Percentiles rank a stretch among this genome's conserved stretches.
phyloP scores from a whole-genome alignment of 2,888 invertebrate genomes.

The Pristionchus mayeri region DNA sequence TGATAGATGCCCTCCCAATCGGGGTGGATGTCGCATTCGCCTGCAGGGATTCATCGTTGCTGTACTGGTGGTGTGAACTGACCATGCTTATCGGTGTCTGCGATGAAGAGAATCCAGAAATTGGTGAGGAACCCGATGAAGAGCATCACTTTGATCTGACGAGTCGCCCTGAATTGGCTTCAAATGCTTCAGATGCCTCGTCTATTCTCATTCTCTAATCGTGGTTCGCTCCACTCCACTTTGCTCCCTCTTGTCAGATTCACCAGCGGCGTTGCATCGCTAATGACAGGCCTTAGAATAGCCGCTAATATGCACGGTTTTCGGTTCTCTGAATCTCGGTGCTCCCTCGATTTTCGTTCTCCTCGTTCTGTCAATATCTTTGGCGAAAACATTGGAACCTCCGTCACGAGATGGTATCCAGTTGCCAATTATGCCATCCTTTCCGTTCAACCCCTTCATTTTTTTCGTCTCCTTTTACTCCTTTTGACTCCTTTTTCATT shows the following conservation, averaged over 20 bases:
- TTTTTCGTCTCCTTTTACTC: neutral
- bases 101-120: slow-evolving; percentile 71
- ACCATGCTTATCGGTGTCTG: slow-evolving; percentile 60
- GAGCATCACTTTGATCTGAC: slow-evolving; percentile 65
- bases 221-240: no score
- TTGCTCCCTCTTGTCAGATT: neutral
- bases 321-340: neutral
- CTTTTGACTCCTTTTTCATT: neutral
- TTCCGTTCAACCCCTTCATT: neutral
- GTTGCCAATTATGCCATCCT: slow-evolving; percentile 31
- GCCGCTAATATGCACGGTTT: neutral
- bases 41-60: neutral
- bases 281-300: slow-evolving; percentile 6
- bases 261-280: neutral
- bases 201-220: no score
- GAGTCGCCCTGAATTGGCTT: slow-evolving; percentile 58
- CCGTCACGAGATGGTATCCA: slow-evolving; percentile 13
- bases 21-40: slow-evolving; percentile 68
- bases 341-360: neutral
- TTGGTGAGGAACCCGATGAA: slow-evolving; percentile 67
- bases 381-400: neutral
- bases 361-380: neutral
- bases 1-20: slow-evolving; percentile 67
- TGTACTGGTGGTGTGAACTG: neutral
- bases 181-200: no score